Percentiles rank a stretch among this genome's conserved stretches.
phyloP scores from a whole-genome alignment of 2,888 invertebrate species.

The Agapostemon virescens region DNA sequence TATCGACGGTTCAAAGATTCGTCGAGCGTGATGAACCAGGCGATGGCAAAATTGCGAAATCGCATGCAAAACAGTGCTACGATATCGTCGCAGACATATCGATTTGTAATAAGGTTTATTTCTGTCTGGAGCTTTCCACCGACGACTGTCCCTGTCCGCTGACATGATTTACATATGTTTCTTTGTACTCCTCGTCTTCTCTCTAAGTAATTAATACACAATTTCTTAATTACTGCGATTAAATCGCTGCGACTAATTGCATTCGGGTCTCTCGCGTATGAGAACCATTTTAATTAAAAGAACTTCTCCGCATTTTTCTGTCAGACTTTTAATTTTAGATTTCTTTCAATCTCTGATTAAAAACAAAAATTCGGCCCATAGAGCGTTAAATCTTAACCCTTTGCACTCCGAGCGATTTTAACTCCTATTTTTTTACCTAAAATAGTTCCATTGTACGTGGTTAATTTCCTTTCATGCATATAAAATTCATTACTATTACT shows the following conservation, averaged over 20 bases:
- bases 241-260: slow-evolving; percentile 21
- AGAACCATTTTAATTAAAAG: slow-evolving; percentile 20
- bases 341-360: background rate
- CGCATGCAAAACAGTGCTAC: background rate
- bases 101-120: slow-evolving; percentile 36
- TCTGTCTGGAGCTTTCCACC: background rate
- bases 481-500: too few species aligned
- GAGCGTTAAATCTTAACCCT: too few species aligned
- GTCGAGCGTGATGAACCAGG: too few species aligned
- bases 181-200: slow-evolving; percentile 11
- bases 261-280: background rate
- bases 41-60: slow-evolving; percentile 10
- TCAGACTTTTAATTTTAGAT: background rate
- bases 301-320: background rate
- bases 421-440: too few species aligned
- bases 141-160: background rate
- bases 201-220: slow-evolving; percentile 30
- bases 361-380: too few species aligned
- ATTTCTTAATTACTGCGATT: slow-evolving; percentile 26
- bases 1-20: background rate
- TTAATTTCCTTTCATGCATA: too few species aligned
- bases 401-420: too few species aligned
- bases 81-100: slow-evolving; percentile 29
- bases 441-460: too few species aligned
- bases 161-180: slow-evolving; percentile 29